Evolutionary conservation across 1,140 invertebrate species (phyloP), one percentile per base, ranked within the genome.

Genomic region (Heliothis virescens): DNA sequence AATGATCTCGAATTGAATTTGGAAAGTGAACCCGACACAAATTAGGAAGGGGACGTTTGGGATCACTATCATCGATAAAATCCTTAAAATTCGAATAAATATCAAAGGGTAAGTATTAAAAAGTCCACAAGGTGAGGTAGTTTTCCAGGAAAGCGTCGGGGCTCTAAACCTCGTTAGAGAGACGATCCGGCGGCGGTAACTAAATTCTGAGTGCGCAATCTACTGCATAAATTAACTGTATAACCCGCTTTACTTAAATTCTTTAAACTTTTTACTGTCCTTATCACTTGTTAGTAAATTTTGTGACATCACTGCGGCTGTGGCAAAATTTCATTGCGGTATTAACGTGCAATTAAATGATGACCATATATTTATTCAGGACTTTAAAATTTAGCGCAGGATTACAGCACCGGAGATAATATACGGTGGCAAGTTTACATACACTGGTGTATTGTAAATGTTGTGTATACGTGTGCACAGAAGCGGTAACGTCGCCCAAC

Each of bases 221-320:
- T 76, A 63, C 47, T 63, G 74, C 29, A 76, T 63, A 76, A 76
- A 76, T 63, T 53, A 74, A 60, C 34, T 74, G 2, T 74, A 57
- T 74, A 74, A 60, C 57, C 72, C 53, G 47, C 72, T 74, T 74
- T 26, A 57, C 41, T 18, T 53, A 41, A 73, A 73, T 57, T 73
- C 52, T 73, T 59, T 60, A 41, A 57, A 74, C 26, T 47, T 60
- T 74, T 74, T 74, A 57, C 26, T 72, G 69, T 16, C 52, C 16
- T 60, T 74, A 74, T 74, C 72, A 60, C n/a, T 41, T 60, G 12
- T 62, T 48, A 57, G 16, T 59, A 59, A 74, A 57, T 59, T 60
- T 60, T 47, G 26, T 74, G 55, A 74, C 57, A 60, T 72, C 69
- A 60, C 57, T 26, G 57, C 57, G 34, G 12, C 29, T 69, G 67